phyloP scores from a whole-genome alignment of 1,140 invertebrate species.

The Drosophila elegans region DNA sequence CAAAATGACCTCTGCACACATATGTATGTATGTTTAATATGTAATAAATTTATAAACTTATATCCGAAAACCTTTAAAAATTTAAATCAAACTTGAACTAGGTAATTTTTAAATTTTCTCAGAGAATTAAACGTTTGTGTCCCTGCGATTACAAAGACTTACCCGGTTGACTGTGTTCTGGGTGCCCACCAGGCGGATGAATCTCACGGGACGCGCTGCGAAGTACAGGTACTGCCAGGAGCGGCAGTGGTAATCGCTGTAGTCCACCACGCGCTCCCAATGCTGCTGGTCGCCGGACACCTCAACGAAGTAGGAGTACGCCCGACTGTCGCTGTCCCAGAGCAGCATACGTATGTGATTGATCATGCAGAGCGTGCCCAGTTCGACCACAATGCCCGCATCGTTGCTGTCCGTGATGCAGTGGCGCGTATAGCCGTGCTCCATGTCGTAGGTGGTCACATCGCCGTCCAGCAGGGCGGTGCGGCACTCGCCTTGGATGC shows the following conservation, averaged over 20 bases:
- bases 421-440: slow-evolving; percentile 94
- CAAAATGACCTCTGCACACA: no score
- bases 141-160: slow-evolving; percentile 17
- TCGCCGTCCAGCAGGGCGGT: slow-evolving; percentile 95
- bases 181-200: slow-evolving; percentile 96
- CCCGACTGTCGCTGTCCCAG: slow-evolving; percentile 97
- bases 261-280: slow-evolving; percentile 97
- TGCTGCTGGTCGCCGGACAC: slow-evolving; percentile 98
- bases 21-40: no score
- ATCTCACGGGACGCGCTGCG: slow-evolving; percentile 93
- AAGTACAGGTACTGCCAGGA: slow-evolving; percentile 99
- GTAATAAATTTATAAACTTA: no score
- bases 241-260: slow-evolving; percentile 95
- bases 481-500: slow-evolving; percentile 94
- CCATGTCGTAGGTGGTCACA: slow-evolving; percentile 85
- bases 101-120: no score
- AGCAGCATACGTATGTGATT: slow-evolving; percentile 97
- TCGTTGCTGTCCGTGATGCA: slow-evolving; percentile 92
- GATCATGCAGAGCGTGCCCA: slow-evolving; percentile 95
- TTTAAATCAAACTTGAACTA: no score
- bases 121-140: no score
- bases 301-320: slow-evolving; percentile 98
- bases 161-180: slow-evolving; percentile 98
- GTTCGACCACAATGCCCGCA: slow-evolving; percentile 93
- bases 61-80: no score